Evolutionary conservation across 2,797 vertebrate species (phyloP).

Genomic region (Catamblyrhynchus diadema): DNA sequence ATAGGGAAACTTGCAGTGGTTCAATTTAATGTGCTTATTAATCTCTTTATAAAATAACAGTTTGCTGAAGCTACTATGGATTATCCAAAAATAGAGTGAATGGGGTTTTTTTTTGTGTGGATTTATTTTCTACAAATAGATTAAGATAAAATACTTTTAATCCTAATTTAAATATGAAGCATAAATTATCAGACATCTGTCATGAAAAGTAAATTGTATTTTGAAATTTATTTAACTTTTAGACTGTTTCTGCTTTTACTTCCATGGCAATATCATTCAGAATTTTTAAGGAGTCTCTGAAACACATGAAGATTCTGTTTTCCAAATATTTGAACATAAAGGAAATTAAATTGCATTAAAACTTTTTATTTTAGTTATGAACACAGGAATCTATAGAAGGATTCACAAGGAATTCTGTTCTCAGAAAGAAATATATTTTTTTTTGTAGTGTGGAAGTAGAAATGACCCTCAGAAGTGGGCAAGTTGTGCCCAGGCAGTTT

Average conservation of each 20-base stretch:
- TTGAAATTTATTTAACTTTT: background rate
- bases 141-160: background rate
- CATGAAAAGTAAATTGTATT: background rate
- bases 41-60: background rate
- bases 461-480: background rate
- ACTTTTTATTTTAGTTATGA: background rate
- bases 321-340: background rate
- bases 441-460: background rate
- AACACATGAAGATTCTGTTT: background rate
- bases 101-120: accelerated
- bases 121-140: background rate
- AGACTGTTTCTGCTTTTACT: background rate
- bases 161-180: background rate
- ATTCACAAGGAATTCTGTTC: background rate
- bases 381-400: background rate
- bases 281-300: background rate
- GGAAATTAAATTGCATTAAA: background rate
- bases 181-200: background rate
- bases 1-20: background rate
- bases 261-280: background rate
- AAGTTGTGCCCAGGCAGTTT: background rate
- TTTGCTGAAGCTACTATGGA: background rate
- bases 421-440: background rate
- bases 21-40: background rate
- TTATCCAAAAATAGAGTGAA: background rate